Conservation (phyloP, 2,797 vertebrate genomes). For the Artibeus jamaicensis region DNA sequence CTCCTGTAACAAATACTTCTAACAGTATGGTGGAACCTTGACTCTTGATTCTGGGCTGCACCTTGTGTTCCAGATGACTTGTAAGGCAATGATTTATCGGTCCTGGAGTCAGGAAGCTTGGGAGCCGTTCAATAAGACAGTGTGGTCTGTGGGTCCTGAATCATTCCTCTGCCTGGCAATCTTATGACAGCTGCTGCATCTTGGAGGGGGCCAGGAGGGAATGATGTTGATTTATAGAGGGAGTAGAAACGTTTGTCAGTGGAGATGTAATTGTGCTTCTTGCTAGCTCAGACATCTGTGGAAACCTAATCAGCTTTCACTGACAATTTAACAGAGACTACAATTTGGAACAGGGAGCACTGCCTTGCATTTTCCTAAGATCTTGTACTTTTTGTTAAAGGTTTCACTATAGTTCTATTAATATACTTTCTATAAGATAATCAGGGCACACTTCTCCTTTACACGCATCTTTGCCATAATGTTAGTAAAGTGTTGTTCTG, state of each 20-base stretch:
- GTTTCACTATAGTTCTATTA: background rate
- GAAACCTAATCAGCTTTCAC: background rate
- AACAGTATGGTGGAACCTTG: background rate
- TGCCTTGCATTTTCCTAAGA: background rate
- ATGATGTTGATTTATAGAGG: slow-evolving; percentile 59
- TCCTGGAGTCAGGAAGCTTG: slow-evolving; percentile 39
- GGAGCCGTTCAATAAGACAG: slow-evolving; percentile 59
- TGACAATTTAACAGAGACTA: background rate
- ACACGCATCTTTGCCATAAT: background rate
- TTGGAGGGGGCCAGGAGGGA: slow-evolving; percentile 43
- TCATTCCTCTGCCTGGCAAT: slow-evolving; percentile 64
- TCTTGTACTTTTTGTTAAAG: background rate
- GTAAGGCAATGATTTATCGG: slow-evolving; percentile 62
- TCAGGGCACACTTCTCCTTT: background rate
- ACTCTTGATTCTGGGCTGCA: slow-evolving; percentile 45
- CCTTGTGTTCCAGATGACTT: slow-evolving; percentile 44
- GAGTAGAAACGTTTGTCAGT: slow-evolving; percentile 44
- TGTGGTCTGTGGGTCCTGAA: slow-evolving; percentile 49
- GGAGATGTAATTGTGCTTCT: slow-evolving; percentile 33
- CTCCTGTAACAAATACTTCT: background rate
- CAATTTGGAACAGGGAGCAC: background rate
- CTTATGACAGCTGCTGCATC: slow-evolving; percentile 64
- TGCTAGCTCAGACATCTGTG: background rate
- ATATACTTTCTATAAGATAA: background rate
- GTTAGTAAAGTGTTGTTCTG: background rate